Base-by-base conservation (phyloP, 2,888 invertebrate species). In the Mythimna lalbum region DNA sequence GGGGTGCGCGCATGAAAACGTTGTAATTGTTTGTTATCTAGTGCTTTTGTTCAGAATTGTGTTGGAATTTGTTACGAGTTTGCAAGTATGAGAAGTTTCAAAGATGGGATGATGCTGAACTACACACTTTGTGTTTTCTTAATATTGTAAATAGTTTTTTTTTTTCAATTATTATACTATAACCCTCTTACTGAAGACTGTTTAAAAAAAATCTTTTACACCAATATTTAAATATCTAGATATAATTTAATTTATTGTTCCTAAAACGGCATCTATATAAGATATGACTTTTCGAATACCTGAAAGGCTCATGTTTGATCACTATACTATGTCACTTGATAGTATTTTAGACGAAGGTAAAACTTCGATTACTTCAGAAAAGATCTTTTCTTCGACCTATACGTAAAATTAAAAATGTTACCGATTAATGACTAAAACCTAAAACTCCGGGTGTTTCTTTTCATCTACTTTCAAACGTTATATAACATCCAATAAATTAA, bases 1-100 rank as follows among this genome's bases (percentile, higher is more conserved):
- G 87, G 87, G 85, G 75, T 84, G 80, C 73, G 78, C 82, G 84
- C 88, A 87, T 86, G 90, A 88, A 88, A 88, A 87, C 86, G 85
- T 83, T 87, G 90, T 92, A 92, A 92, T 92, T 92, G 91, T 92
- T 89, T 89, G 90, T 88, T 90, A 90, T 89, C 90, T 89, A 80
- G 81, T 82, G 84, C 86, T 82, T 90, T 91, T 92, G 91, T 92
- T 90, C 83, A 72, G 55, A 53, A 57, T 72, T 68, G 53, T 73
- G 74, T 80, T 50, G 64, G 57, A 80, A 77, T 69, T 83, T 76
- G 73, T 77, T 39, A 68, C 63, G n/a, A 39, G 23, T 81, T 67
- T 81, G 66, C 63, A 57, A 63, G 49, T n/a, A 49, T 50, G 4
- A 50, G 14, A 31, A 55, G 23, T 63, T 52, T 36, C 55, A 47